Evolutionary conservation across 2,797 vertebrate species (phyloP).

Genomic region (Chaetophractus vellerosus): DNA sequence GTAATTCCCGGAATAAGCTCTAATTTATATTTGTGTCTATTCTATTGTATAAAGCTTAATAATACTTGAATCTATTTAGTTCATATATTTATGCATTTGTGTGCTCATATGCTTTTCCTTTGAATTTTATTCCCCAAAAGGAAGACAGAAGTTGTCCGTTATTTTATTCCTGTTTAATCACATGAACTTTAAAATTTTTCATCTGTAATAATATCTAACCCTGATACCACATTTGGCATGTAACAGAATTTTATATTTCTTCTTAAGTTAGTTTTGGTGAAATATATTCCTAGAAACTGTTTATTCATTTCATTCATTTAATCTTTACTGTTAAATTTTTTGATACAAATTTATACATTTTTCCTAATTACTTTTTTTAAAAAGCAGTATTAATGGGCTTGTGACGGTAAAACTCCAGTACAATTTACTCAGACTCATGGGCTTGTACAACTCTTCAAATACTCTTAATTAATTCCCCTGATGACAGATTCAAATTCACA

Average conservation of each 20-base stretch:
- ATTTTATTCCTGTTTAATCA: not conserved
- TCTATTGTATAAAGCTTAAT: not conserved
- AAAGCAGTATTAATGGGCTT: not conserved
- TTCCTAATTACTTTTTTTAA: not conserved
- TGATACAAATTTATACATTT: not conserved
- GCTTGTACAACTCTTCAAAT: not conserved
- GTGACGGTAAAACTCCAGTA: not conserved
- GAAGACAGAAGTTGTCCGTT: not conserved
- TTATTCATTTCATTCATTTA: not conserved
- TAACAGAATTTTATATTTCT: not conserved
- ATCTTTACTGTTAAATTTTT: not conserved
- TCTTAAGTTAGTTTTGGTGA: conserved; percentile 13
- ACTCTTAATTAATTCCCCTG: not conserved
- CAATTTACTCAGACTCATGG: not conserved
- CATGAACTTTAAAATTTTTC: not conserved
- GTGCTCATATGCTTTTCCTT: not conserved
- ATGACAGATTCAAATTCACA: not conserved
- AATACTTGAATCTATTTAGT: not conserved
- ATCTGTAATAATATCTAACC: not conserved
- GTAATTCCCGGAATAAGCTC: conserved; percentile 43
- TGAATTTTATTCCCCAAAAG: not conserved
- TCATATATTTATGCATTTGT: not conserved
- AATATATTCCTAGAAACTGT: not conserved
- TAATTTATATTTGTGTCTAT: not conserved
- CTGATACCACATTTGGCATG: not conserved